Conservation (phyloP, 2,113 vertebrate species). For the Panurus biarmicus region DNA sequence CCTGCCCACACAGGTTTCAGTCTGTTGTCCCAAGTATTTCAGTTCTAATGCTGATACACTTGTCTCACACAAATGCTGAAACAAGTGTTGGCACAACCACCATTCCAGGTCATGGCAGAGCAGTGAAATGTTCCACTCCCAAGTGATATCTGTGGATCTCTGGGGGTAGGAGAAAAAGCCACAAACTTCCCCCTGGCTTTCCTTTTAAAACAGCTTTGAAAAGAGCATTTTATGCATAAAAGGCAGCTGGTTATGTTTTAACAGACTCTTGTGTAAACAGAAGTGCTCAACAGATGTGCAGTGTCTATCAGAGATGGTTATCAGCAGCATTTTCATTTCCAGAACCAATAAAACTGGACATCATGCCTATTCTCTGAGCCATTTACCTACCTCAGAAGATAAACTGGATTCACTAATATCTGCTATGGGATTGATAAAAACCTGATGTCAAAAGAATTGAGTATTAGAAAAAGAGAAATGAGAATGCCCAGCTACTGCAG, state of each 20-base stretch:
- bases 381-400: constrained; percentile 15
- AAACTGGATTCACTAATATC: constrained; percentile 10
- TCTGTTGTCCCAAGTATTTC: neutral
- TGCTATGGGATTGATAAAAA: neutral
- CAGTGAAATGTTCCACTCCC: neutral
- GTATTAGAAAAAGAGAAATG: neutral
- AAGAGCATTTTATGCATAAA: neutral
- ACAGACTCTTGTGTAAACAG: neutral
- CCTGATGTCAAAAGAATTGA: neutral
- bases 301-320: neutral
- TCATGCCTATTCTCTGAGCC: neutral
- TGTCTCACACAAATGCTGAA: neutral
- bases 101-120: neutral
- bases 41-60: neutral
- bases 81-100: neutral
- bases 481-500: constrained; percentile 16
- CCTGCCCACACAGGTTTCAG: neutral
- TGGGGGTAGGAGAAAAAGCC: neutral
- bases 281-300: constrained; percentile 17
- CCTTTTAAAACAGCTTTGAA: neutral
- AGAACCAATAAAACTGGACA: neutral
- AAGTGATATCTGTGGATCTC: neutral
- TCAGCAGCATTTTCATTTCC: neutral
- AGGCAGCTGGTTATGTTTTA: constrained; percentile 14
- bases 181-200: neutral